phyloP scores from a whole-genome alignment of 30 jellyfish, hydroid and myxozoan genomes.

The Hydractinia symbiolongicarpus region DNA sequence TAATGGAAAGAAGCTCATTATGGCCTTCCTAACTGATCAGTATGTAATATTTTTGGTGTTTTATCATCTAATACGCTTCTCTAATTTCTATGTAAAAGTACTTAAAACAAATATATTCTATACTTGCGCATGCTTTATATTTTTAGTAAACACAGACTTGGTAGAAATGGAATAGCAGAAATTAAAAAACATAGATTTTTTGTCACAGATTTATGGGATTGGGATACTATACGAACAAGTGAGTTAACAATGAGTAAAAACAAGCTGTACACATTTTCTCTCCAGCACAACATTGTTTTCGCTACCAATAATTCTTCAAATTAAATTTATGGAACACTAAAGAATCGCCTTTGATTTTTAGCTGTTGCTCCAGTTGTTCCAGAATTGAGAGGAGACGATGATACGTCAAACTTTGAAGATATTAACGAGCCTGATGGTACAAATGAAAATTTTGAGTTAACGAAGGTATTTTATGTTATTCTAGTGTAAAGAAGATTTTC shows the following conservation, averaged over 20 bases:
- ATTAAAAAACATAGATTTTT: conserved; percentile 76
- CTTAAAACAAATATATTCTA: no score
- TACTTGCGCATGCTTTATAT: neutral
- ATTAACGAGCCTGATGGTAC: conserved; percentile 85
- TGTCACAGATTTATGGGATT: conserved; percentile 75
- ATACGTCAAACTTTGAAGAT: conserved; percentile 89
- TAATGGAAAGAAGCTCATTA: conserved; percentile 64
- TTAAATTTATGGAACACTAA: neutral
- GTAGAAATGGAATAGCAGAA: conserved; percentile 75
- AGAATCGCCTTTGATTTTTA: neutral
- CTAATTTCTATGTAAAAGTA: no score
- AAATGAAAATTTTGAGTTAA: conserved; percentile 70
- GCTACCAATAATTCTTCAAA: neutral
- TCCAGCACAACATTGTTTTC: neutral
- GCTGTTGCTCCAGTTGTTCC: conserved; percentile 99
- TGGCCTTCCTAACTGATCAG: conserved; percentile 91
- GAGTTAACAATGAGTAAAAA: neutral
- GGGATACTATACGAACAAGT: conserved; percentile 84
- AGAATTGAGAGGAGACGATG: conserved; percentile 80
- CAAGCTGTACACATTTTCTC: neutral
- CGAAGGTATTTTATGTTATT: conserved; percentile 46
- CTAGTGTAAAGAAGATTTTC: no score
- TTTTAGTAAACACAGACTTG: conserved; percentile 75
- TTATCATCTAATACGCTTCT: neutral
- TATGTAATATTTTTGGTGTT: neutral